Evolutionary conservation across 2,113 vertebrate genomes (phyloP).

Genomic region (Tachysurus fulvidraco): DNA sequence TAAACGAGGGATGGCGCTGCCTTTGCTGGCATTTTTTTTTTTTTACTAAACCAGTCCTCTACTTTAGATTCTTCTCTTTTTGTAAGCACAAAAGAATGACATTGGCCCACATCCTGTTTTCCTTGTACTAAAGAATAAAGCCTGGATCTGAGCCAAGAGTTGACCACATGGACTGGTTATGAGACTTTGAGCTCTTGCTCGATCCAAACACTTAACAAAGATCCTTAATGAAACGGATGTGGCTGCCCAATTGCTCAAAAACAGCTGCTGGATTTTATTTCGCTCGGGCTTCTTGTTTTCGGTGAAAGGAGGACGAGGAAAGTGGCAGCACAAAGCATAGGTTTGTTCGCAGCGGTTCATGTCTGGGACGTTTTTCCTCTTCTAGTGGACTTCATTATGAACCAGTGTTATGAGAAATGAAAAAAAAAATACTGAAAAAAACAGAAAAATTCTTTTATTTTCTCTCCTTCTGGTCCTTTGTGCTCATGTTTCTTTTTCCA

Average conservation of each 20-base stretch:
- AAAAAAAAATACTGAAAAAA: not conserved
- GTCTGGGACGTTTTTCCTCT: not conserved
- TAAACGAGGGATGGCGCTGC: not conserved
- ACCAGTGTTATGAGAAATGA: not conserved
- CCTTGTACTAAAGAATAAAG: not conserved
- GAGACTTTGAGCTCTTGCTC: not conserved
- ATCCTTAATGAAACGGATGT: conserved; percentile 34
- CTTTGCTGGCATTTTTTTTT: not conserved
- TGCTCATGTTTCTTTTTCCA: not conserved
- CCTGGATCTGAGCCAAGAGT: not conserved
- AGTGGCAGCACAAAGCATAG: conserved; percentile 28
- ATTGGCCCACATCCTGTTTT: not conserved
- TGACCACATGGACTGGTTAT: not conserved
- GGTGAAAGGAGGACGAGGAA: not conserved
- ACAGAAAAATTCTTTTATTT: too few relatives aligned
- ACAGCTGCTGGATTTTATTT: conserved; percentile 31
- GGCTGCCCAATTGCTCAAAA: conserved; percentile 2
- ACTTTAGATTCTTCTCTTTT: not conserved
- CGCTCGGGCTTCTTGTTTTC: conserved; percentile 19
- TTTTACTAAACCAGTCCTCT: not conserved
- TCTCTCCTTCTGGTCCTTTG: not conserved
- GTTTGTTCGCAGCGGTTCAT: conserved; percentile 17
- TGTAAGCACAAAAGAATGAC: not conserved
- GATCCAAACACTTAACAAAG: conserved; percentile 22
- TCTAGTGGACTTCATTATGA: conserved; percentile 27